Conservation (phyloP, 2,888 invertebrate species). For the Xanthia togata region DNA sequence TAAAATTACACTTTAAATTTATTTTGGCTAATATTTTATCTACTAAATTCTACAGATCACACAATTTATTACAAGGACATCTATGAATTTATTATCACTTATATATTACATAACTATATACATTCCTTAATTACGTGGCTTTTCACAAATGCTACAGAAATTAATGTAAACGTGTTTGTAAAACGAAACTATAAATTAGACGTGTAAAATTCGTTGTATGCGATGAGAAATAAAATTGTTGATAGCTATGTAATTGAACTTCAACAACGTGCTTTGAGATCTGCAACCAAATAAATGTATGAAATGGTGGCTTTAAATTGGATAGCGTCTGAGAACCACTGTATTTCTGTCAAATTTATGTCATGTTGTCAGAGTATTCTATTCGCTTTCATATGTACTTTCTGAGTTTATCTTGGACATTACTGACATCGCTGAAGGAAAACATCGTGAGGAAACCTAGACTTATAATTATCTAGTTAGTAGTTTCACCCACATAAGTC, state of each 20-base stretch:
- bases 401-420: neutral
- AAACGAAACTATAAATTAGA: constrained; percentile 9
- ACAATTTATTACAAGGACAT: constrained; percentile 83
- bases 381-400: neutral
- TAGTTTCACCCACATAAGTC: too few relatives aligned
- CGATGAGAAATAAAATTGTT: constrained; percentile 30
- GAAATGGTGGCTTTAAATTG: too few relatives aligned
- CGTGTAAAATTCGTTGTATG: constrained; percentile 61
- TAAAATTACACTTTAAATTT: constrained; percentile 46
- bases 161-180: neutral
- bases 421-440: neutral
- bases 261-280: neutral
- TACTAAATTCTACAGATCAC: constrained; percentile 83
- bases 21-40: constrained; percentile 74
- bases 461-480: too few relatives aligned
- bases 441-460: neutral
- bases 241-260: neutral
- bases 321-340: neutral
- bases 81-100: constrained; percentile 70
- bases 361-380: too few relatives aligned
- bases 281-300: neutral
- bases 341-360: neutral
- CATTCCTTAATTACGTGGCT: constrained; percentile 63
- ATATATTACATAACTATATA: constrained; percentile 77
- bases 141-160: constrained; percentile 23